Evolutionary conservation across 2,888 invertebrate species (phyloP), one percentile per base, ranked within the genome.

Genomic region (Physocephala rufipes): DNA sequence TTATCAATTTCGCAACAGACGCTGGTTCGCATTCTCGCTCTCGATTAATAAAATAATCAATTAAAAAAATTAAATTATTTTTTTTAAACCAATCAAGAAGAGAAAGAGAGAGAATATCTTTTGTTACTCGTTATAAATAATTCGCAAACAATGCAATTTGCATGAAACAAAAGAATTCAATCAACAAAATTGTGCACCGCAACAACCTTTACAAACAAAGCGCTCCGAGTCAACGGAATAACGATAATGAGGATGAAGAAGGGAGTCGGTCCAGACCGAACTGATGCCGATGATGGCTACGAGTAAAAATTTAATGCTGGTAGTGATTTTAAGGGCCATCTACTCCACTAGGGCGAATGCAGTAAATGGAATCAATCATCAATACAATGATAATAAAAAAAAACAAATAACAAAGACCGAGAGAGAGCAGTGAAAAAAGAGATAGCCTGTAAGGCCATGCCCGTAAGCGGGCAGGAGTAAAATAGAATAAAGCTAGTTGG

Each of bases 81-180:
- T n/a, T n/a, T n/a, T n/a, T n/a, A n/a, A n/a, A n/a, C n/a, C n/a
- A n/a, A n/a, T n/a, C n/a, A n/a, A n/a, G 43, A 30, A 9, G 9
- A 26, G 16, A 58, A 67, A 24, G 9, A 36, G 9, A 36, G 5
- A 36, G 55, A 36, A n/a, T 21, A 21, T 3, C 24, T 28, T 26
- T 7, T 24, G 19, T 55, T 55, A 4, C 49, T 68, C 47, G 49
- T 61, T 62, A 49, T 58, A 68, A 68, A 67, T 67, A 67, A 67
- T 47, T 45, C 59, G 67, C 43, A 36, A 67, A 68, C 62, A 62
- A 68, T 16, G 68, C 53, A 51, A 68, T 68, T 67, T 62, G 68
- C 68, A 62, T 51, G 16, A 24, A 74, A 74, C 74, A 74, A 74
- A 69, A 76, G 77, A 82, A 78, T 81, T 80, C 81, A 81, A 81